Percentiles rank a stretch among this genome's conserved stretches.
Conservation (phyloP, 2,113 vertebrate genomes). For the Platichthys flesus region DNA sequence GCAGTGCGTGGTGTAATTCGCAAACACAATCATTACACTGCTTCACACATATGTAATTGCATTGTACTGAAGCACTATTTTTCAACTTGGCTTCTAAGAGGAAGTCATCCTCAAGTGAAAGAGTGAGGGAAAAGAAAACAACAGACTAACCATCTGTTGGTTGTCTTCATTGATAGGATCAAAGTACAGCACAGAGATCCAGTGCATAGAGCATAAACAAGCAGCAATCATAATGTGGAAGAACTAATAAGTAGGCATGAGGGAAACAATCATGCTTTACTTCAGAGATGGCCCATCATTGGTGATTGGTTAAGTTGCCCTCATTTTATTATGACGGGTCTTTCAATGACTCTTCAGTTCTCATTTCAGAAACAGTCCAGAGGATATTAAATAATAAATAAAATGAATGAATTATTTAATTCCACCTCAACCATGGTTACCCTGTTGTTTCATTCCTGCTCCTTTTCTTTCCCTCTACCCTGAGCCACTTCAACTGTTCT, state of each 20-base stretch:
- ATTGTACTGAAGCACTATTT: slow-evolving; percentile 19
- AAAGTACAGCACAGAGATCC: background rate
- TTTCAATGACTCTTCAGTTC: slow-evolving; percentile 13
- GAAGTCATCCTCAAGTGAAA: slow-evolving; percentile 13
- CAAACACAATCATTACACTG: slow-evolving; percentile 23
- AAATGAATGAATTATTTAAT: slow-evolving; percentile 15
- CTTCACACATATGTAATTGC: slow-evolving; percentile 22
- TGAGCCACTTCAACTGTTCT: slow-evolving; percentile 64
- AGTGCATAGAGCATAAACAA: background rate
- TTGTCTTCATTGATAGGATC: slow-evolving; percentile 17
- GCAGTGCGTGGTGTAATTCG: slow-evolving; percentile 27
- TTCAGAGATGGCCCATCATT: background rate
- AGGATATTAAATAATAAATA: slow-evolving; percentile 4
- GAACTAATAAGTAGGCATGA: slow-evolving; percentile 15
- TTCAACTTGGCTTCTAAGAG: slow-evolving; percentile 9
- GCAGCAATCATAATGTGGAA: slow-evolving; percentile 1
- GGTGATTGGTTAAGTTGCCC: background rate
- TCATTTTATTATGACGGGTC: background rate
- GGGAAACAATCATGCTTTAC: slow-evolving; percentile 7
- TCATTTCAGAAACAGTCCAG: slow-evolving; percentile 9
- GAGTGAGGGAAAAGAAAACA: background rate
- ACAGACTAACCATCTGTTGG: slow-evolving; percentile 42
- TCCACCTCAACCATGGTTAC: slow-evolving; percentile 66
- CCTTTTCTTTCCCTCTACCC: slow-evolving; percentile 16
- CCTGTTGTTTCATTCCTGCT: slow-evolving; percentile 46